Percentiles rank a stretch among this genome's conserved stretches.
phyloP scores from a whole-genome alignment of 2,113 vertebrate genomes.

The Amphiprion percula region DNA sequence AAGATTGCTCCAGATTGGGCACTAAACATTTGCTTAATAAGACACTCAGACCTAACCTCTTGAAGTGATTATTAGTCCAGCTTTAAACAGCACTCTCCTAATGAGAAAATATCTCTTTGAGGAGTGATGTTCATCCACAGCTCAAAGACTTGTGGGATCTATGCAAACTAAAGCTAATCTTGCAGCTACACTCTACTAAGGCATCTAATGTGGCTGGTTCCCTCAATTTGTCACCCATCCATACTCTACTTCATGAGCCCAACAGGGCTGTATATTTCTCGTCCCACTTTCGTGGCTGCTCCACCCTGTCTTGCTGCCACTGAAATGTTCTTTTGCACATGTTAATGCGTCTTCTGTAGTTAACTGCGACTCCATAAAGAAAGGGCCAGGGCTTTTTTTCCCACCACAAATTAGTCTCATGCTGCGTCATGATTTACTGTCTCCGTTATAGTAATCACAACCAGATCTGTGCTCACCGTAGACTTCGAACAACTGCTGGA shows the following conservation, averaged over 20 bases:
- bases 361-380: constrained; percentile 80
- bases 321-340: constrained; percentile 38
- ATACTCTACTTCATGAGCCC: constrained; percentile 7
- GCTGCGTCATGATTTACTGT: constrained; percentile 84
- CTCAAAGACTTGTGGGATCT: background rate
- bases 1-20: too few species aligned
- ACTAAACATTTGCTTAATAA: background rate
- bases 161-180: constrained; percentile 8
- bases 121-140: background rate
- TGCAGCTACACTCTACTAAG: constrained; percentile 1
- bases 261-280: constrained; percentile 16
- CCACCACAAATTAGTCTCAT: constrained; percentile 85
- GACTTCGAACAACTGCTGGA: constrained; percentile 68
- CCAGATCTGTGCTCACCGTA: constrained; percentile 76
- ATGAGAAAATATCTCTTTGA: constrained; percentile 5
- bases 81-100: background rate
- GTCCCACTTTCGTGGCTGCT: constrained; percentile 17
- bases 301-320: constrained; percentile 36
- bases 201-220: background rate
- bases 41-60: background rate
- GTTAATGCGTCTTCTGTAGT: constrained; percentile 80
- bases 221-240: constrained; percentile 30
- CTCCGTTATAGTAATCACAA: constrained; percentile 86
- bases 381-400: constrained; percentile 67
- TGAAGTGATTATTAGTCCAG: background rate